These are phyloP conservation scores for Epizoanthus rinbou DNA, from an alignment of 92 coral and sea anemone species.

Conservation along the genomic window DNA sequence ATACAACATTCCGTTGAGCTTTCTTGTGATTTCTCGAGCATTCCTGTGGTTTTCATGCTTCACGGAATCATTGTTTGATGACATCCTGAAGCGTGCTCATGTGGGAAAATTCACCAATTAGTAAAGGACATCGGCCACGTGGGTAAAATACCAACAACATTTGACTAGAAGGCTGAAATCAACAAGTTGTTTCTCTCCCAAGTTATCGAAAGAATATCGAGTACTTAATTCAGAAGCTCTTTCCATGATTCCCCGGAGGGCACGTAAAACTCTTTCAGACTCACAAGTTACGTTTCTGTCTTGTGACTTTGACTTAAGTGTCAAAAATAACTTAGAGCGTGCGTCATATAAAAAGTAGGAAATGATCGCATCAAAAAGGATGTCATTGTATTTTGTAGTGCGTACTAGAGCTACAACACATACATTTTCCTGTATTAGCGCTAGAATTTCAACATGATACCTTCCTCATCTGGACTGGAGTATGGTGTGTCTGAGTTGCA, in stretches of 20 bases:
- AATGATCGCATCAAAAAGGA: constrained; percentile 52
- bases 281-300: constrained; percentile 1
- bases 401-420: constrained; percentile 11
- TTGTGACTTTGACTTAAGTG: constrained; percentile 39
- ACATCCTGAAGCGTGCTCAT: constrained; percentile 72
- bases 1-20: constrained; percentile 79
- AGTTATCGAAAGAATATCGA: neutral
- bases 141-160: constrained; percentile 56
- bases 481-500: constrained; percentile 6
- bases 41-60: constrained; percentile 85
- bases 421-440: constrained; percentile 27
- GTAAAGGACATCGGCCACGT: constrained; percentile 71
- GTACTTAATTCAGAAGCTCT: neutral
- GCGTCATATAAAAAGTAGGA: constrained; percentile 40
- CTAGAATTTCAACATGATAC: neutral
- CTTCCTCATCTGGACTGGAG: constrained; percentile 18
- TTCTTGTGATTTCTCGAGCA: constrained; percentile 75
- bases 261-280: constrained; percentile 23
- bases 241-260: constrained; percentile 23
- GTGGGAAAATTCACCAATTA: constrained; percentile 83
- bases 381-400: constrained; percentile 54
- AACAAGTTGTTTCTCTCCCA: neutral
- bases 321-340: constrained; percentile 38
- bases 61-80: constrained; percentile 85
- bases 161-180: constrained; percentile 10